Conservation (phyloP, 1,140 invertebrate genomes). For the Eriocheir sinensis region DNA sequence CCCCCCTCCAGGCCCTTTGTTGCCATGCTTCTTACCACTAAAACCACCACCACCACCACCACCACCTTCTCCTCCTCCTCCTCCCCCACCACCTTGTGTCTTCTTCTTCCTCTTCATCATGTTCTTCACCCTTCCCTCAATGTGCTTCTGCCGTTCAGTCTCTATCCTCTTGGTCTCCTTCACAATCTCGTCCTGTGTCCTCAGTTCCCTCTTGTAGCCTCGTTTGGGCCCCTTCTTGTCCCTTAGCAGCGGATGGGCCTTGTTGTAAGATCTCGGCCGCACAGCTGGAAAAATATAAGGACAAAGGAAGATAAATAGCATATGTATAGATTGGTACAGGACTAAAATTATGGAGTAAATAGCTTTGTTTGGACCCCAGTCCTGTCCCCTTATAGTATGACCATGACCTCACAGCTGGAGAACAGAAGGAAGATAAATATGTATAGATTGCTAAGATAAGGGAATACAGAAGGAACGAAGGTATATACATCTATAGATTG, state of each 20-base stretch:
- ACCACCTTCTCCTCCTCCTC: not conserved
- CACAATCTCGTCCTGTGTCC: conserved; percentile 30
- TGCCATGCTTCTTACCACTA: not conserved
- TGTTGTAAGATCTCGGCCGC: conserved; percentile 4
- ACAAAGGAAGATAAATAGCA: not conserved
- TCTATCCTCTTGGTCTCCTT: conserved; percentile 55
- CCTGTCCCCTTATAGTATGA: not conserved
- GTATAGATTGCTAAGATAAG: not conserved
- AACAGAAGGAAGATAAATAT: not conserved
- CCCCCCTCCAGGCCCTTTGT: not conserved
- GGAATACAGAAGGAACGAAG: not conserved
- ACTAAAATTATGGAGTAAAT: no score
- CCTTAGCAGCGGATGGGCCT: conserved; percentile 45
- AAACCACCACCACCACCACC: no score
- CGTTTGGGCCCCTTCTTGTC: conserved; percentile 35
- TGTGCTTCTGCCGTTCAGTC: conserved; percentile 44
- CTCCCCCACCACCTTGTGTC: not conserved
- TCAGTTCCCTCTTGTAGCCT: conserved; percentile 51
- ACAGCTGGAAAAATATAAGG: conserved; percentile 10
- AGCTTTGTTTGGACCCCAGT: not conserved
- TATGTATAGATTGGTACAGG: no score
- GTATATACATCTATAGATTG: not conserved
- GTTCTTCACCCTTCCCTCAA: conserved; percentile 15
- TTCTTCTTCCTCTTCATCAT: not conserved
- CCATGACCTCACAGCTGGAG: not conserved